phyloP scores from a whole-genome alignment of 2,113 vertebrate genomes.

The Fregata magnificens region DNA sequence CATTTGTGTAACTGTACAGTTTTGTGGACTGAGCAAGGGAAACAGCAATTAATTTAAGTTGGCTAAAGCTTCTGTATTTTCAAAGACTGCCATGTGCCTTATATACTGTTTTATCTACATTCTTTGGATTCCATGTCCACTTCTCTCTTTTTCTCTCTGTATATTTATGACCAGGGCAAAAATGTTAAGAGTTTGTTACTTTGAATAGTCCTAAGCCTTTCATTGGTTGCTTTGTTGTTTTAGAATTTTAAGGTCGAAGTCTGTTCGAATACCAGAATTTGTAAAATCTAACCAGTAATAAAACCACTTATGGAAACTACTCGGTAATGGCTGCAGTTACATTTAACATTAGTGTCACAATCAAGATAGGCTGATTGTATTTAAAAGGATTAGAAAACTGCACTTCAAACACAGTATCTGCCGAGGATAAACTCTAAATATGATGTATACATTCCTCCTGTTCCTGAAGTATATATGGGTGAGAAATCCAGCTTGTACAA shows the following conservation, averaged over 20 bases:
- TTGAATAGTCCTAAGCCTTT: slow-evolving; percentile 73
- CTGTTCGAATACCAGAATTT: slow-evolving; percentile 82
- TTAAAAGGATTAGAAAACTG: slow-evolving; percentile 10
- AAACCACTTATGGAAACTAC: slow-evolving; percentile 81
- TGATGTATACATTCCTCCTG: not conserved
- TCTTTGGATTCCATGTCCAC: slow-evolving; percentile 76
- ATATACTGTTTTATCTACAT: slow-evolving; percentile 83
- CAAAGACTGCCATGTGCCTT: slow-evolving; percentile 91
- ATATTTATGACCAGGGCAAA: slow-evolving; percentile 88
- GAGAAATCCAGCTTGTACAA: not conserved
- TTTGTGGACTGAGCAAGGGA: slow-evolving; percentile 89
- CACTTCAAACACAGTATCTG: not conserved
- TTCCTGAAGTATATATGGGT: not conserved
- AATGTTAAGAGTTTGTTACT: slow-evolving; percentile 75
- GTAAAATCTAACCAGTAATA: slow-evolving; percentile 86
- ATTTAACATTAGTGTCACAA: slow-evolving; percentile 20
- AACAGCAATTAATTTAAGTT: slow-evolving; percentile 87
- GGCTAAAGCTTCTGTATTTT: slow-evolving; percentile 89
- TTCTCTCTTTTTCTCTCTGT: slow-evolving; percentile 83
- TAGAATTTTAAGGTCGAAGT: slow-evolving; percentile 81
- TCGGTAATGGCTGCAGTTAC: slow-evolving; percentile 40
- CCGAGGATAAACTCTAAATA: not conserved
- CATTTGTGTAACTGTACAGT: slow-evolving; percentile 97
- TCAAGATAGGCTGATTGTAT: not conserved
- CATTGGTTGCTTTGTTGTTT: slow-evolving; percentile 83